These are phyloP conservation scores for Rhyacophila brunnea DNA, from an alignment of 1,140 invertebrate genomes.

Conservation along the genomic window DNA sequence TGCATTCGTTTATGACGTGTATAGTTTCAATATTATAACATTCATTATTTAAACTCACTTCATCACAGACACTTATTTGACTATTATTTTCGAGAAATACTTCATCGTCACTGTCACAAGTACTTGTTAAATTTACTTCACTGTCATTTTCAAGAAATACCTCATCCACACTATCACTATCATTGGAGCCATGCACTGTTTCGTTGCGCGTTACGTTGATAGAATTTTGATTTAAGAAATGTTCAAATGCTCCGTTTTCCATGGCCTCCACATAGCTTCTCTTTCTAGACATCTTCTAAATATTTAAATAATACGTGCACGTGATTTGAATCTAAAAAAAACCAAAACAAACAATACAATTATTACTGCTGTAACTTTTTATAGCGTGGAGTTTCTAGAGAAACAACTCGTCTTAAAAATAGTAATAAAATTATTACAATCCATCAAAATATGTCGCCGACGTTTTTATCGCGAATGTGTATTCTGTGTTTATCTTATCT, in stretches of 20 bases:
- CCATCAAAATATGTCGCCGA: no score
- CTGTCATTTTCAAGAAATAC: background rate
- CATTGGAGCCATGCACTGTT: background rate
- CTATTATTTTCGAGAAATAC: background rate
- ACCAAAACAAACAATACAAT: background rate
- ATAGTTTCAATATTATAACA: background rate
- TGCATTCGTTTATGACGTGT: background rate
- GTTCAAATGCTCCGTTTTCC: conserved; percentile 16
- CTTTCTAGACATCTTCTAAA: conserved; percentile 25
- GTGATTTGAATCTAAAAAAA: conserved; percentile 4
- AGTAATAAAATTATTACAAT: no score
- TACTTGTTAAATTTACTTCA: background rate
- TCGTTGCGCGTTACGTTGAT: background rate
- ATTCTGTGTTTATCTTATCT: no score
- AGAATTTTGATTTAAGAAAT: background rate
- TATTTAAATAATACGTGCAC: conserved; percentile 2
- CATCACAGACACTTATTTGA: background rate
- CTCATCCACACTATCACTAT: background rate
- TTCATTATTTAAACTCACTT: background rate
- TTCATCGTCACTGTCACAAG: background rate
- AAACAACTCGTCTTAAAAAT: no score
- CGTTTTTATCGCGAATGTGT: no score
- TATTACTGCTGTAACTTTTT: no score
- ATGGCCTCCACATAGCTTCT: conserved; percentile 31
- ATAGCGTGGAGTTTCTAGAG: no score